Base-by-base conservation (phyloP, 92 coral and sea anemone species). In the Ricordea florida region DNA sequence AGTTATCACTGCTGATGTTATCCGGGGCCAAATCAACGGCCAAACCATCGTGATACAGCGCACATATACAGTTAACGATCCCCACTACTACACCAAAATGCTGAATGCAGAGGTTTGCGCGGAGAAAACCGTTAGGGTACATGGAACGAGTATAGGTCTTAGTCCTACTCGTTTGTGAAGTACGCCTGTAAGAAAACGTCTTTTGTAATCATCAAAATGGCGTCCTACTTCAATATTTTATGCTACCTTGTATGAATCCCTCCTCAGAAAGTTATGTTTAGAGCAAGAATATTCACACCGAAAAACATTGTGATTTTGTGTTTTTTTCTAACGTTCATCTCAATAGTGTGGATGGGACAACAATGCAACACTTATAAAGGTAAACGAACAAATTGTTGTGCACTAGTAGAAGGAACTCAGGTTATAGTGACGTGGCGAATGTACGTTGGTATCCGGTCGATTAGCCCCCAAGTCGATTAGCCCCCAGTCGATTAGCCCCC, bases 21-120 rank as follows among this genome's bases (percentile, higher is more conserved):
- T 89, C 14, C 87, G 23, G 10, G 97, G 97, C 97, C 93, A 91
- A n/a, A n/a, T n/a, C 30, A 89, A 56, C 69, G 80, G 79, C 57
- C 70, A 57, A 29, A 80, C 85, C 81, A 69, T 35, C 17, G 43
- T n/a, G n/a, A n/a, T n/a, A n/a, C n/a, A n/a, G n/a, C n/a, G n/a
- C n/a, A n/a, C n/a, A n/a, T n/a, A n/a, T n/a, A n/a, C n/a, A n/a
- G n/a, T n/a, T n/a, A n/a, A n/a, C n/a, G n/a, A n/a, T n/a, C n/a
- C n/a, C n/a, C n/a, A n/a, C n/a, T n/a, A n/a, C n/a, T n/a, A n/a
- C n/a, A n/a, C n/a, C n/a, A n/a, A n/a, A 8, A 37, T 14, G 44
- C 44, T 8, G 9, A n/a, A 37, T 37, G 44, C 44, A 37, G 44
- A n/a, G 14, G 44, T 37, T 8, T 8, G 44, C 7, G 44, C n/a